Base-by-base conservation (phyloP, 2,113 vertebrate genomes). In the Lagopus muta region DNA sequence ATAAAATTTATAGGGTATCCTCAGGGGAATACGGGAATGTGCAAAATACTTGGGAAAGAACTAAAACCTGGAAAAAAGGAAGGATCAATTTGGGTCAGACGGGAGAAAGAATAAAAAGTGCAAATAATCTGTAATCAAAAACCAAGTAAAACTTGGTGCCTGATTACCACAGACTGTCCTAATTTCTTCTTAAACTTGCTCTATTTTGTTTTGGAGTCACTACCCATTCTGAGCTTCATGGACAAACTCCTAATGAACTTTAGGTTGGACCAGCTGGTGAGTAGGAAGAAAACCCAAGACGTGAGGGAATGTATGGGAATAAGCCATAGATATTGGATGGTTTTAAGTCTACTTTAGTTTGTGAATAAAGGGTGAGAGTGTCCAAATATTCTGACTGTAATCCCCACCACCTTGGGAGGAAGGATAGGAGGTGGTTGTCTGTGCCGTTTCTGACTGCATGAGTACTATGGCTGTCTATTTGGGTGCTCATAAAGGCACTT, bases 151-250 rank as follows among this genome's bases (percentile, higher is more conserved):
- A 76, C 27, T 10, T 61, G 25, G 30, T 28, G 5, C 19, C 8
- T 67, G 24, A 50, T 76, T 57, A 28, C 10, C 8, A 25, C 12
- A 65, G 16, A 8, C n/a, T 83, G 11, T 40, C 0, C 0, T 50
- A 84, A 43, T 5, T 62, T 83, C 2, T 3, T 62, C 10, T 55
- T 62, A 74, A 91, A 89, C 21, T 25, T 16, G n/a, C 75, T 71
- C 15, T 30, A 4, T 81, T 78, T 66, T 82, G 18, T 82, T 6
- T 67, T 61, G 34, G 10, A 13, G 22, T 81, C 40, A 45, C 13
- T 38, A 14, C 15, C 20, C 21, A 8, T 22, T 43, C 64, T 67
- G 14, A 66, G 6, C 10, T 19, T 24, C 38, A 34, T 15, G 18
- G 50, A 36, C 34, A 86, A 76, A 43, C 27, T 34, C 8, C 7